Conservation (phyloP, 2,113 vertebrate genomes). For the Sylvilagus bachmani region DNA sequence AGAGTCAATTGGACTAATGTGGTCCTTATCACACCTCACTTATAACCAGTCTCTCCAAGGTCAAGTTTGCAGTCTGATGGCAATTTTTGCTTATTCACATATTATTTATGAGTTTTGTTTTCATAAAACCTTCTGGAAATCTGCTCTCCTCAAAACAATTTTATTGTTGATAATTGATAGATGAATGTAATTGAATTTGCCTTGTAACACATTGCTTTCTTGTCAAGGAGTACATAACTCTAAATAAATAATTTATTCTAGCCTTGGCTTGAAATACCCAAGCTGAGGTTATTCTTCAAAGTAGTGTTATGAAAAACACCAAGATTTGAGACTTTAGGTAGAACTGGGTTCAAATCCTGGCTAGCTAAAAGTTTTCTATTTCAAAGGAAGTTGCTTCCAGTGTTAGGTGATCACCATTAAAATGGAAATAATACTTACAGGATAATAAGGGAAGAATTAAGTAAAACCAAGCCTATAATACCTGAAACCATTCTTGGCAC, state of each 20-base stretch:
- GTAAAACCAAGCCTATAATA: conserved; percentile 4
- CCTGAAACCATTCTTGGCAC: neutral
- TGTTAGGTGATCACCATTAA: neutral
- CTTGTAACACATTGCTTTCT: conserved; percentile 2
- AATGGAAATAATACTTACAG: neutral
- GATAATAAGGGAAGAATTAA: neutral
- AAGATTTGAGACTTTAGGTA: neutral
- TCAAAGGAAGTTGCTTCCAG: neutral
- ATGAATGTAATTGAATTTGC: conserved; percentile 59
- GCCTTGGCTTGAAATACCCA: conserved; percentile 36
- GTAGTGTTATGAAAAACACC: neutral
- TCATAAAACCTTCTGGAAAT: conserved; percentile 63
- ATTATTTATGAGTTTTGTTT: conserved; percentile 60
- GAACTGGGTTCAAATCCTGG: neutral
- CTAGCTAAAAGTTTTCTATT: neutral
- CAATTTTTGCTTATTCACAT: conserved; percentile 38
- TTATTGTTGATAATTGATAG: conserved; percentile 66
- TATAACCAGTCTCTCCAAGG: conserved; percentile 54
- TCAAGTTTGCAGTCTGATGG: neutral
- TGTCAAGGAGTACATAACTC: conserved; percentile 2
- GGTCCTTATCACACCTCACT: conserved; percentile 60
- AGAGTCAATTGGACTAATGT: conserved; percentile 65
- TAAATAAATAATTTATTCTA: conserved; percentile 14
- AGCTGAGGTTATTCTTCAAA: neutral
- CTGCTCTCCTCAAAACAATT: conserved; percentile 34